phyloP scores from a whole-genome alignment of 2,888 invertebrate genomes.

The Augochlorella aurata region DNA sequence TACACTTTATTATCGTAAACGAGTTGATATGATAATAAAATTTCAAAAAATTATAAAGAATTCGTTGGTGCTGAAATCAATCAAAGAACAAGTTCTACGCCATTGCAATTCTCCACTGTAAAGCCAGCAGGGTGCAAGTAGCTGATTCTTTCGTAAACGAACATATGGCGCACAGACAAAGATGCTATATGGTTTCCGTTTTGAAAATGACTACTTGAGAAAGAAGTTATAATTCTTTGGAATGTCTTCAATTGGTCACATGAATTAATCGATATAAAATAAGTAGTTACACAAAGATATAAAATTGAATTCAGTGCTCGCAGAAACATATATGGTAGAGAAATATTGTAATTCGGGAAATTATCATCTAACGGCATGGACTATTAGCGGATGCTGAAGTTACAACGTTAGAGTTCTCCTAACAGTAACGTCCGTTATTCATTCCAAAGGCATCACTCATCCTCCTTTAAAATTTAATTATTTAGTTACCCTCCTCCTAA shows the following conservation, averaged over 20 bases:
- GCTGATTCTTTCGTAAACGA: constrained; percentile 57
- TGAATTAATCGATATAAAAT: not conserved
- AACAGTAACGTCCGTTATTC: not conserved
- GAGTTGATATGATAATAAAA: not conserved
- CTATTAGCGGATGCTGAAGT: constrained; percentile 16
- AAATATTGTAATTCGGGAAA: not conserved
- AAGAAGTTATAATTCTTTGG: not conserved
- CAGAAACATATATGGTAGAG: not conserved
- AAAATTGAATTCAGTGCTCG: not conserved
- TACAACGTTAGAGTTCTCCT: not conserved
- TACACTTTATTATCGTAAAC: not conserved
- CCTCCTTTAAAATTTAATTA: not conserved
- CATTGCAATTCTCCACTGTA: constrained; percentile 48
- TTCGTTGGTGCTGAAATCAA: not conserved
- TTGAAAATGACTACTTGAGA: constrained; percentile 7
- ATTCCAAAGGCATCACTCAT: not conserved
- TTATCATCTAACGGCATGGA: constrained; percentile 15
- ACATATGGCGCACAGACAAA: constrained; percentile 67
- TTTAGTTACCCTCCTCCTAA: too few relatives aligned
- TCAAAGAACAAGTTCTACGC: constrained; percentile 45
- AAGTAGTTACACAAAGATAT: not conserved
- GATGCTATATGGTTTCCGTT: constrained; percentile 26
- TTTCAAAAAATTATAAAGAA: not conserved
- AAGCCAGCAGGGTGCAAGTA: constrained; percentile 46
- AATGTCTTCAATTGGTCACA: not conserved